Evolutionary conservation across 1,140 invertebrate genomes (phyloP).

Genomic region (Diploscapter pachys): DNA sequence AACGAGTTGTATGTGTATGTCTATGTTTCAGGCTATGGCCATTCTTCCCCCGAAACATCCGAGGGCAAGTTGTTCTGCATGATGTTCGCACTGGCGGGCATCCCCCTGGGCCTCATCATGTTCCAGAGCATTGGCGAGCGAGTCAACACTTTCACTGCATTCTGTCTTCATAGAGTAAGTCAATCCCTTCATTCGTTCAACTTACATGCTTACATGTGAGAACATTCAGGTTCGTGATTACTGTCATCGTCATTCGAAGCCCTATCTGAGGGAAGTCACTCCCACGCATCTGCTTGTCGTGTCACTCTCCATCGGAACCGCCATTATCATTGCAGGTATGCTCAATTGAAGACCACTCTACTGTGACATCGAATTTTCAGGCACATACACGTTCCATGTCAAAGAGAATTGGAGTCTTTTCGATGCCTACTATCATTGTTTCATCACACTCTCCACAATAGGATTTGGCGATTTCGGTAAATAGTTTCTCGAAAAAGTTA

Average conservation of each 20-base stretch:
- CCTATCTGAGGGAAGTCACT: conserved; percentile 40
- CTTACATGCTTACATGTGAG: conserved; percentile 2
- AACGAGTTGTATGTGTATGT: too few relatives aligned
- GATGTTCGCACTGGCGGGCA: conserved; percentile 60
- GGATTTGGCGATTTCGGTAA: too few relatives aligned
- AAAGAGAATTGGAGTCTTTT: conserved; percentile 97
- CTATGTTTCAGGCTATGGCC: conserved; percentile 59
- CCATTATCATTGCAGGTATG: conserved; percentile 40
- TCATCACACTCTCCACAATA: conserved; percentile 71
- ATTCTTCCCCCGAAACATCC: conserved; percentile 58
- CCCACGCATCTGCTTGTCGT: conserved; percentile 48
- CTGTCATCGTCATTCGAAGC: conserved; percentile 23
- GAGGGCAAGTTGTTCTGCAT: conserved; percentile 61
- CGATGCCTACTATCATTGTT: conserved; percentile 97
- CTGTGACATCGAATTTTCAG: conserved; percentile 21
- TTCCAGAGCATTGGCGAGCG: conserved; percentile 96
- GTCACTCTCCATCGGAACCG: conserved; percentile 45
- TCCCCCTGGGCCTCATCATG: conserved; percentile 87
- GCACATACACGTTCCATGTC: conserved; percentile 50
- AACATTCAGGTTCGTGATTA: conserved; percentile 30
- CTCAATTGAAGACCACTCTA: not conserved
- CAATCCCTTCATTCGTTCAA: not conserved
- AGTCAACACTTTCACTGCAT: conserved; percentile 88
- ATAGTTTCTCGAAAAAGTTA: too few relatives aligned
- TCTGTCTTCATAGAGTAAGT: conserved; percentile 71